Conservation (phyloP, 2,797 vertebrate species). For the Nothura maculosa region DNA sequence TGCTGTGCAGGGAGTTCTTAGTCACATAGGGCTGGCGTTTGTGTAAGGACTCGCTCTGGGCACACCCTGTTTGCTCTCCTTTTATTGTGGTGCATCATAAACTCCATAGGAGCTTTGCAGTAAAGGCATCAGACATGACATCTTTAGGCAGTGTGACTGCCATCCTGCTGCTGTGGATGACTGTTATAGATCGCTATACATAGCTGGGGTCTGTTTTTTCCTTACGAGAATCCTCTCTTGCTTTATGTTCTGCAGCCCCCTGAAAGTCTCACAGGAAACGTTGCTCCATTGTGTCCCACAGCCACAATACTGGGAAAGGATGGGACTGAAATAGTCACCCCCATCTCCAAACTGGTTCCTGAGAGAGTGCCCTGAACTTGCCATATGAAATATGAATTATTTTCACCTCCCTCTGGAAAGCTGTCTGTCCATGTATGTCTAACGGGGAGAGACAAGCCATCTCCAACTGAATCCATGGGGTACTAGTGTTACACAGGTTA, state of each 20-base stretch:
- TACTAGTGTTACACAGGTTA: not conserved
- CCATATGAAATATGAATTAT: not conserved
- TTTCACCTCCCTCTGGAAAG: not conserved
- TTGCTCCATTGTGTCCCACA: constrained; percentile 72
- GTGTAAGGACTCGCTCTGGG: not conserved
- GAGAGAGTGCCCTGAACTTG: not conserved
- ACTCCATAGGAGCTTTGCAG: not conserved
- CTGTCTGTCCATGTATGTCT: not conserved
- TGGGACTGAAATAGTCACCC: constrained; percentile 39
- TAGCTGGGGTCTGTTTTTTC: constrained; percentile 44
- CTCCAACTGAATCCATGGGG: not conserved
- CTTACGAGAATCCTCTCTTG: constrained; percentile 63
- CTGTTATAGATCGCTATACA: not conserved
- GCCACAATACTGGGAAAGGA: constrained; percentile 82
- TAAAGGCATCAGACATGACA: not conserved
- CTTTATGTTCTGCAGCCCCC: constrained; percentile 8
- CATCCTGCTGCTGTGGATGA: not conserved
- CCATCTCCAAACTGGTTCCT: constrained; percentile 54
- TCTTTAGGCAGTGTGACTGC: not conserved
- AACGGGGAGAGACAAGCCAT: not conserved
- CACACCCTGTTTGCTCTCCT: not conserved
- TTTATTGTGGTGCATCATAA: not conserved
- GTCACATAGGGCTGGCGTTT: not conserved
- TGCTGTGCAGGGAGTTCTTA: not conserved
- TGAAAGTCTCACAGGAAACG: constrained; percentile 72